Evolutionary conservation across 2,888 invertebrate genomes (phyloP), one percentile per base, ranked within the genome.

Genomic region (Metallyticus violacea): DNA sequence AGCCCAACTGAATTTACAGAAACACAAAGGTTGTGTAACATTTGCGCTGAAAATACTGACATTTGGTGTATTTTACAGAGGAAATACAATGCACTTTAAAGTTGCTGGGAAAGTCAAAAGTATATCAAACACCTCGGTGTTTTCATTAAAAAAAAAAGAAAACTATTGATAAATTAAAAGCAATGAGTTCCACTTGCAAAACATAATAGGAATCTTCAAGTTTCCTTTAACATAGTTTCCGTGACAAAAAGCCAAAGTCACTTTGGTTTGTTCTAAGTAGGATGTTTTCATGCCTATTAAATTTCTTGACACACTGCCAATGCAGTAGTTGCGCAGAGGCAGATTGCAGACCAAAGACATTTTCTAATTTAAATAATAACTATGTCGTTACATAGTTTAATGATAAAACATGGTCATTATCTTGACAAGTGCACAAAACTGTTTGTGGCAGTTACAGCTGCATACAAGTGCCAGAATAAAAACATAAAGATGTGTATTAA

Each of bases 231-330:
- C 26, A 82, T 82, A 76, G 26, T 82, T 82, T 26, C 85, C 30
- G 26, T 85, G 85, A 80, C 27, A 15, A 80, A 80, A 76, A 62
- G 40, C 40, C 40, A 62, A 62, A 62, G 40, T 62, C 40, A 62
- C 26, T 25, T 30, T 82, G 82, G 82, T 82, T 81, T 82, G 82
- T 82, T 83, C 62, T 77, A 77, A 27, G n/a, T 83, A 77, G 77
- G 83, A 76, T 83, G 29, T 83, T 83, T 83, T 83, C 77, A 83
- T 83, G 83, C 83, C 77, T 83, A 77, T 83, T 77, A 83, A 83
- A 77, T 83, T 83, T 15, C 83, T 83, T 25, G 40, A 77, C 25
- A 83, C 77, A 77, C 77, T 62, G 40, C 40, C 3, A 15, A 62
- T 62, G 40, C 40, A 62, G 40, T 62, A 62, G 40, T 62, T 62